Evolutionary conservation across 1,140 invertebrate genomes (phyloP).

Genomic region (Mercenaria mercenaria): DNA sequence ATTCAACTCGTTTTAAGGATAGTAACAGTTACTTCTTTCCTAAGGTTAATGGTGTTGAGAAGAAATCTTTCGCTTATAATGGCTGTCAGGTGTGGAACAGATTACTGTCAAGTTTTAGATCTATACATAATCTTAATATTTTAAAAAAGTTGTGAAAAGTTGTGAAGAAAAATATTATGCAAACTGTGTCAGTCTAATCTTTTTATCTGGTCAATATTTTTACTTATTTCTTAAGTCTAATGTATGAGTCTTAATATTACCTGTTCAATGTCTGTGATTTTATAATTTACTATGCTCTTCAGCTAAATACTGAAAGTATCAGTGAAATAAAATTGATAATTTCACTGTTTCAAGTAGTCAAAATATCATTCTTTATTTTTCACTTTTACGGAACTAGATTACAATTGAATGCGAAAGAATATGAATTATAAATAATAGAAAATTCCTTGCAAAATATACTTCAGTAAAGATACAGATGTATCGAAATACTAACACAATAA

Average conservation of each 20-base stretch:
- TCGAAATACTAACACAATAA: too few species aligned
- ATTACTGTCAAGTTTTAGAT: background rate
- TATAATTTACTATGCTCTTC: too few species aligned
- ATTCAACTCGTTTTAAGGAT: conserved; percentile 20
- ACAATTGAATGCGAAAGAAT: too few species aligned
- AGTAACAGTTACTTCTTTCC: background rate
- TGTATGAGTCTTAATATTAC: background rate
- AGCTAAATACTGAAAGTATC: too few species aligned
- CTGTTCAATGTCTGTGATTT: background rate
- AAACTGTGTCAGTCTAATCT: background rate
- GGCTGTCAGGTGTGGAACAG: conserved; percentile 27
- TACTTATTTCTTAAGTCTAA: background rate
- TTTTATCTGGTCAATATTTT: background rate
- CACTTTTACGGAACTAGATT: too few species aligned
- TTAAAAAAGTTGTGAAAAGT: background rate
- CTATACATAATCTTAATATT: background rate
- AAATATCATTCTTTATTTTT: too few species aligned
- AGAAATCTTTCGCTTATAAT: background rate
- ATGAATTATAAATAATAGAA: too few species aligned
- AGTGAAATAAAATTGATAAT: too few species aligned
- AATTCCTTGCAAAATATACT: too few species aligned
- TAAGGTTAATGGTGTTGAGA: conserved; percentile 9
- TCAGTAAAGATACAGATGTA: too few species aligned
- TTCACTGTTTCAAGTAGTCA: too few species aligned
- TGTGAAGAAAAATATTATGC: background rate